A percentile compares a stretch with the other conserved stretches of the same genome.
phyloP scores from a whole-genome alignment of 2,888 invertebrate species.

The Xestobium rufovillosum region DNA sequence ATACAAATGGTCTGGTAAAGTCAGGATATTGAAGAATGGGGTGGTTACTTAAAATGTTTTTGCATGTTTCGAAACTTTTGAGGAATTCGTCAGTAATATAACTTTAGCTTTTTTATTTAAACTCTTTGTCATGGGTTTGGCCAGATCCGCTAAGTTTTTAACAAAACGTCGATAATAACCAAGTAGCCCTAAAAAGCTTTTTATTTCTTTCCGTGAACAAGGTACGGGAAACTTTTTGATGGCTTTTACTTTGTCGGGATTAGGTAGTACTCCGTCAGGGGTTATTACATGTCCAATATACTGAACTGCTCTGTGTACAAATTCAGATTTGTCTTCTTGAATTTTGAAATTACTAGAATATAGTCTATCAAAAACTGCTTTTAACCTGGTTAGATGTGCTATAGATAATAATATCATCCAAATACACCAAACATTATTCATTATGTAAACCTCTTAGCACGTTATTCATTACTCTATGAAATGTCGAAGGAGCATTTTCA shows the following conservation, averaged over 20 bases:
- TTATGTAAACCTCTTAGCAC: slow-evolving; percentile 1
- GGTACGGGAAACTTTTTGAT: not conserved
- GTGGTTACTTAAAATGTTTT: not conserved
- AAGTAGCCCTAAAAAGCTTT: not conserved
- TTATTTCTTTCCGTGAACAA: not conserved
- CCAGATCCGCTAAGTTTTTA: not conserved
- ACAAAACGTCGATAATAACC: slow-evolving; percentile 1
- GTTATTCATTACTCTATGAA: slow-evolving; percentile 1
- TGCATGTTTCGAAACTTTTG: not conserved
- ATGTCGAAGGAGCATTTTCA: slow-evolving; percentile 1
- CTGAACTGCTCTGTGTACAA: not conserved
- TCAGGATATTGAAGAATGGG: not conserved
- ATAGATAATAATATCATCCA: not conserved
- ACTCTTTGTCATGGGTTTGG: not conserved
- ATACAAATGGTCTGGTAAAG: not conserved
- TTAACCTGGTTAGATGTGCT: not conserved
- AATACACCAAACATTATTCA: not conserved
- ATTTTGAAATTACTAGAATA: not conserved
- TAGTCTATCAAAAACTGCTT: not conserved
- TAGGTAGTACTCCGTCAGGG: not conserved
- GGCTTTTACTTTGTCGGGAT: slow-evolving; percentile 2
- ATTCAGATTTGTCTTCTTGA: not conserved
- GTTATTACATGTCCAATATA: not conserved
- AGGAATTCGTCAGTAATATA: slow-evolving; percentile 1
- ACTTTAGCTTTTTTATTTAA: not conserved